These are phyloP conservation scores for Dysdera silvatica DNA, from an alignment of 1,140 invertebrate genomes.

Conservation along the genomic window DNA sequence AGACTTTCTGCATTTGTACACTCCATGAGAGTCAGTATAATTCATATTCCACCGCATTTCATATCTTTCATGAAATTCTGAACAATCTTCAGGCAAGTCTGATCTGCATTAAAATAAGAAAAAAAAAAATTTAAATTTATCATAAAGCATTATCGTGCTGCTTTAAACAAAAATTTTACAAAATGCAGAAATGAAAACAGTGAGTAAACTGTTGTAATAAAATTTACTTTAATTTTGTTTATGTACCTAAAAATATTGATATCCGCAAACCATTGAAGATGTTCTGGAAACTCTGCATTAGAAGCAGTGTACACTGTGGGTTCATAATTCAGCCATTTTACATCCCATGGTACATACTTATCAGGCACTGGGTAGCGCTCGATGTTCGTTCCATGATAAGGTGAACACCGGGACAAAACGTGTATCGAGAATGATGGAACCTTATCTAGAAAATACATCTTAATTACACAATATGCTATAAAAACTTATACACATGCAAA, in stretches of 20 bases:
- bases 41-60: conserved; percentile 29
- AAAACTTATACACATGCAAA: not conserved
- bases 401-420: conserved; percentile 39
- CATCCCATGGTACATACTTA: conserved; percentile 46
- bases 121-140: too few relatives aligned
- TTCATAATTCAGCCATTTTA: conserved; percentile 41
- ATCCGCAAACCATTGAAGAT: conserved; percentile 39
- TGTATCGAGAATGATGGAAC: not conserved
- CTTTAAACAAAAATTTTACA: not conserved
- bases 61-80: not conserved
- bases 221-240: not conserved
- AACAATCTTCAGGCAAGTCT: not conserved
- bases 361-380: conserved; percentile 44
- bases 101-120: not conserved
- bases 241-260: conserved; percentile 42
- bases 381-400: conserved; percentile 42
- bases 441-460: conserved; percentile 2
- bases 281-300: conserved; percentile 34
- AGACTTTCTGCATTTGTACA: conserved; percentile 28
- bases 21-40: conserved; percentile 18
- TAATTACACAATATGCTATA: not conserved
- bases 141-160: not conserved
- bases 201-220: not conserved
- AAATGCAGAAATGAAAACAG: not conserved
- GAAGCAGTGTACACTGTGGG: conserved; percentile 39